phyloP scores from a whole-genome alignment of 2,888 invertebrate species.

The Lapara coniferarum region DNA sequence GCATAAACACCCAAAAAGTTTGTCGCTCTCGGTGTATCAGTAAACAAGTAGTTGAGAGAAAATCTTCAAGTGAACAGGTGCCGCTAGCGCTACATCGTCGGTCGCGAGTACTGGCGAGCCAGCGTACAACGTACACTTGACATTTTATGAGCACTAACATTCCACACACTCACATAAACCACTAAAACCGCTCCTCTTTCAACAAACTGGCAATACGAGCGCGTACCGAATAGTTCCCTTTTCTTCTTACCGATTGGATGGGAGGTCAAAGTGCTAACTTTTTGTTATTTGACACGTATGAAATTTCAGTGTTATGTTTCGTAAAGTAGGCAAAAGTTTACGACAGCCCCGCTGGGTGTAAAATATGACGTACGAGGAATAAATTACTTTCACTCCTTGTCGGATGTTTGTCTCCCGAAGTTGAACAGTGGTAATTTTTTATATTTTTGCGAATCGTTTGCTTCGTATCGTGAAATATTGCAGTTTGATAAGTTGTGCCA shows the following conservation, averaged over 20 bases:
- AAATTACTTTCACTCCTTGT: constrained; percentile 62
- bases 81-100: constrained; percentile 5
- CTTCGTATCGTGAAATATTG: constrained; percentile 51
- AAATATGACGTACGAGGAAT: constrained; percentile 64
- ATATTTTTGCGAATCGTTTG: constrained; percentile 54
- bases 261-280: constrained; percentile 39
- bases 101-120: constrained; percentile 11
- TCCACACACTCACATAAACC: constrained; percentile 41
- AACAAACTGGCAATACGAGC: constrained; percentile 26
- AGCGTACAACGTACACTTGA: constrained; percentile 32
- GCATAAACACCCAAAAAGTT: background rate
- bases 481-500: constrained; percentile 55
- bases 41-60: constrained; percentile 1
- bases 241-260: constrained; percentile 30
- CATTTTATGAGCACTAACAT: constrained; percentile 46
- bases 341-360: constrained; percentile 41
- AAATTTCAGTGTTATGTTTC: constrained; percentile 44
- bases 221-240: constrained; percentile 36
- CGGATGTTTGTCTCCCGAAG: constrained; percentile 50
- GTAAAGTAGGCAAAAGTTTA: constrained; percentile 48
- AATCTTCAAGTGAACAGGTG: constrained; percentile 17
- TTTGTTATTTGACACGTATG: constrained; percentile 48
- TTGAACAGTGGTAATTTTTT: constrained; percentile 47
- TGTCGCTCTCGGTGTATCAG: background rate
- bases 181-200: constrained; percentile 35